Evolutionary conservation across 1,140 invertebrate genomes (phyloP), one percentile per base, ranked within the genome.

Genomic region (Charaxes varanes): DNA sequence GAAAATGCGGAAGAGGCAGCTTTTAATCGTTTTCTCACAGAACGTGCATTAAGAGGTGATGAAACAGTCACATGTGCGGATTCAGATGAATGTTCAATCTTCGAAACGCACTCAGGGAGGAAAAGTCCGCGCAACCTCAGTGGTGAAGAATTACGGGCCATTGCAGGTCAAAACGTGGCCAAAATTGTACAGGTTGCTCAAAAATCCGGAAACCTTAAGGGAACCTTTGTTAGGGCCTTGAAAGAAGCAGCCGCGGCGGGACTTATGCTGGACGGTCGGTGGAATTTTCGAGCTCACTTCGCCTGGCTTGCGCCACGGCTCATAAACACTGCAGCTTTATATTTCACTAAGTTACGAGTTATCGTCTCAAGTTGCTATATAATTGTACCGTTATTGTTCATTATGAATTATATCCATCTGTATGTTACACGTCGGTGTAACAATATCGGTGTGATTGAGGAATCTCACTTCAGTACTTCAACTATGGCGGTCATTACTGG

Each of bases 71-170:
- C 23, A 6, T 2, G 2, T 3, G 6, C 6, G 1, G 23, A 12
- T 3, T 12, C 10, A 11, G 23, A 26, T 11, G 8, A 8, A 2
- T 8, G 13, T 3, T 2, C 11, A 11, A 11, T 6, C 2, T 3
- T 11, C 6, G 23, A 11, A 6, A 6, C 13, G 4, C 8, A 12
- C 2, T 2, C 8, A 2, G n/a, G 16, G 7, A 11, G 26, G 6
- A 11, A 5, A 2, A 12, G 6, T 24, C n/a, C n/a, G n/a, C n/a
- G n/a, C n/a, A 36, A 22, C 4, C 19, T 21, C 6, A 16, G 15
- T 11, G 13, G 14, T 8, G 34, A 36, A 4, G 34, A 36, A 15
- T 11, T 36, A 13, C 21, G 34, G 7, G 34, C 34, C n/a, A n/a
- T 14, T 8, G 34, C 18, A n/a, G 34, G 14, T 15, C 34, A 24